Evolutionary conservation across 2,797 vertebrate species (phyloP).

Genomic region (Gallirallus australis): DNA sequence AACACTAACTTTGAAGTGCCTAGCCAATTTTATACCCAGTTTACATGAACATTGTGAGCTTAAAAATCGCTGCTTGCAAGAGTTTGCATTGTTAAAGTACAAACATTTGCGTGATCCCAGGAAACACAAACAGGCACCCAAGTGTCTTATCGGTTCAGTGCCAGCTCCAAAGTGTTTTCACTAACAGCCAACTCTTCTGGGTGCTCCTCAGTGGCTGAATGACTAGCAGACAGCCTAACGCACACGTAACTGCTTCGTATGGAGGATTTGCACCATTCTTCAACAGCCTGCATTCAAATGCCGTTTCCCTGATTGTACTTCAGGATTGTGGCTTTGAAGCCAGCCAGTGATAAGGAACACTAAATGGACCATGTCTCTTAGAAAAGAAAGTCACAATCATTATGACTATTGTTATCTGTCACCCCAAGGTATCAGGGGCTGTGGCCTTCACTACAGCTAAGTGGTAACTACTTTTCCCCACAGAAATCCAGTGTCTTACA

Average conservation of each 20-base stretch:
- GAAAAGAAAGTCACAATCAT: not conserved
- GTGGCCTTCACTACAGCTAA: not conserved
- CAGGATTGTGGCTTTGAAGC: not conserved
- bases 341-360: not conserved
- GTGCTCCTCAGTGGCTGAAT: not conserved
- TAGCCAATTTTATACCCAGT: not conserved
- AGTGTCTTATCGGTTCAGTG: not conserved
- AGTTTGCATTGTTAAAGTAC: not conserved
- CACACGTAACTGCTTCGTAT: rapidly evolving
- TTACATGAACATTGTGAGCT: not conserved
- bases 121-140: not conserved
- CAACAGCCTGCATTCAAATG: not conserved
- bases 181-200: not conserved
- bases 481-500: not conserved
- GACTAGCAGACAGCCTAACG: not conserved
- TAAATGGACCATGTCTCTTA: not conserved
- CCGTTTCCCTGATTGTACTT: not conserved
- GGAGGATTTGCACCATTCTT: not conserved
- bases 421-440: not conserved
- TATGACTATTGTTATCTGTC: not conserved
- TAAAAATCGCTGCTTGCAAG: not conserved
- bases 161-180: not conserved
- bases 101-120: not conserved
- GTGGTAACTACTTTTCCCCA: not conserved
- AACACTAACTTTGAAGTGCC: not conserved